These are phyloP conservation scores for Hypocryptadius cinnamomeus DNA, from an alignment of 2,113 vertebrate species.

Conservation along the genomic window DNA sequence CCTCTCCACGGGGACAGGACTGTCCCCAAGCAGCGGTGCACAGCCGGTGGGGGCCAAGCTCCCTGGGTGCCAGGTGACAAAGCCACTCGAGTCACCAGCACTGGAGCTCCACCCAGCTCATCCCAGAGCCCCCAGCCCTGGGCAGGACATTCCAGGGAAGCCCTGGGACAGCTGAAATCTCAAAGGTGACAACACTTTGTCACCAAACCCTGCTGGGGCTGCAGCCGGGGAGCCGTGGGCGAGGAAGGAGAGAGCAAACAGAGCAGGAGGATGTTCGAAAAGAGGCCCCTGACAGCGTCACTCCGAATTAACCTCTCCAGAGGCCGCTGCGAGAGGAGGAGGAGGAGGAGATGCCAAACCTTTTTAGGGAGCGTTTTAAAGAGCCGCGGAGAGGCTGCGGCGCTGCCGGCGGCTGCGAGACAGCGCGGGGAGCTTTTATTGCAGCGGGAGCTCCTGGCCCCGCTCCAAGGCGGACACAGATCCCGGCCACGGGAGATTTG, in stretches of 20 bases:
- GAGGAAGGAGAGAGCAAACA: neutral
- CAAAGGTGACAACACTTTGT: neutral
- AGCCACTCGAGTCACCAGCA: neutral
- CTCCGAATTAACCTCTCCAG: neutral
- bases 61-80: fast-evolving
- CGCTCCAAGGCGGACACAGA: neutral
- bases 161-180: fast-evolving
- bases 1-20: neutral
- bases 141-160: neutral
- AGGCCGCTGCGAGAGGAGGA: neutral
- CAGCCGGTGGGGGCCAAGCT: fast-evolving
- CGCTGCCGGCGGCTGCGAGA: neutral
- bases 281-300: neutral
- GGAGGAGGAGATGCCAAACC: conserved; percentile 13
- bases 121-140: neutral
- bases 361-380: conserved; percentile 26
- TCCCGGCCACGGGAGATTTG: neutral
- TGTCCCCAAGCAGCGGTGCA: fast-evolving
- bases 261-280: neutral
- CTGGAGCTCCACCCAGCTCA: neutral
- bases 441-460: neutral
- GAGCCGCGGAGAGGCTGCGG: neutral
- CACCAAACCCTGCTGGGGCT: neutral
- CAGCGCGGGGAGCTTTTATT: neutral
- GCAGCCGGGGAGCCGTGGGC: fast-evolving